A percentile compares a stretch with the other conserved stretches of the same genome.
Conservation (phyloP, 2,113 vertebrate species). For the Thymallus thymallus region DNA sequence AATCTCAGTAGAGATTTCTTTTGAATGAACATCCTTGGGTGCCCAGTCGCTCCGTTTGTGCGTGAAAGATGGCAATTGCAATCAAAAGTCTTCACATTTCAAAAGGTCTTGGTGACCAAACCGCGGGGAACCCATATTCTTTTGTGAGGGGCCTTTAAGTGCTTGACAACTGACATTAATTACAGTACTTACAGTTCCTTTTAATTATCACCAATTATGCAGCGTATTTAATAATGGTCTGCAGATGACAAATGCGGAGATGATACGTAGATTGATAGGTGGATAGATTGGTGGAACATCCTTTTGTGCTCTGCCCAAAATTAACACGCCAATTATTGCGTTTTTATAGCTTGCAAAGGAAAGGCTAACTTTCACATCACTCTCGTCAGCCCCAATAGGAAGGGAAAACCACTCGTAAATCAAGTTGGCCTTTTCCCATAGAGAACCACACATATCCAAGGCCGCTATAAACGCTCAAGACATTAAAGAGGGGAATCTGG, state of each 20-base stretch:
- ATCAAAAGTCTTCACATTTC: constrained; percentile 44
- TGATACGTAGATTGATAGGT: constrained; percentile 75
- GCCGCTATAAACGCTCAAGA: constrained; percentile 53
- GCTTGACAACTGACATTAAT: constrained; percentile 76
- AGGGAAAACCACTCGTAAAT: constrained; percentile 48
- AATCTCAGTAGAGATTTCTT: not conserved
- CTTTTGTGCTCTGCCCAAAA: constrained; percentile 67
- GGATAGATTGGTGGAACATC: constrained; percentile 63
- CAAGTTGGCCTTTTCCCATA: constrained; percentile 31
- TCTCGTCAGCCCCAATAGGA: constrained; percentile 43
- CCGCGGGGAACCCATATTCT: constrained; percentile 58
- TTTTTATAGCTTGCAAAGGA: constrained; percentile 58
- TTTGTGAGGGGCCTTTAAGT: constrained; percentile 54
- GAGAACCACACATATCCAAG: constrained; percentile 40
- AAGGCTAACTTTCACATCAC: constrained; percentile 54
- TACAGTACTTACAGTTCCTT: constrained; percentile 70
- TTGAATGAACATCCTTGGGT: not conserved
- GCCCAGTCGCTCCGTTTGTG: constrained; percentile 28
- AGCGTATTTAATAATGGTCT: constrained; percentile 69
- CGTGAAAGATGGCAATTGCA: constrained; percentile 39
- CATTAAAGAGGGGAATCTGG: constrained; percentile 53
- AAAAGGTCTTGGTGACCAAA: constrained; percentile 49
- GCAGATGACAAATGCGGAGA: constrained; percentile 52
- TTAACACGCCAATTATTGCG: constrained; percentile 68
- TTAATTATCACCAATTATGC: constrained; percentile 76